These are phyloP conservation scores for Cromileptes altivelis DNA, from an alignment of 2,113 vertebrate species.

Conservation along the genomic window DNA sequence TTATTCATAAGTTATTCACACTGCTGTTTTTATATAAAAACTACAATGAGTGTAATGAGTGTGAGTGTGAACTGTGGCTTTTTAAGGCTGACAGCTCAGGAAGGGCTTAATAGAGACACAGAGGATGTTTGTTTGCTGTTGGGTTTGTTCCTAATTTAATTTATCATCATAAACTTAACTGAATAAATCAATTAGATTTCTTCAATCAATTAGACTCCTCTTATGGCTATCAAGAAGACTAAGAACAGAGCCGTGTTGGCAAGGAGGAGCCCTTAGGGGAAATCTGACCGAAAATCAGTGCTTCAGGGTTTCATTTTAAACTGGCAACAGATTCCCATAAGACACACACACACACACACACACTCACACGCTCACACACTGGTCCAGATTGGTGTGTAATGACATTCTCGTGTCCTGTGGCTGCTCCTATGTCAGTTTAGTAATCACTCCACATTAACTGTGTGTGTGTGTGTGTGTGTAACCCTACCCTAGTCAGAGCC, in stretches of 20 bases:
- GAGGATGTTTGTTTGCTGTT: background rate
- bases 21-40: background rate
- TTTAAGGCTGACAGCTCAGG: background rate
- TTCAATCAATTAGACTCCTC: background rate
- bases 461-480: constrained; percentile 26
- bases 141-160: background rate
- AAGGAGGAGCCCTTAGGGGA: background rate
- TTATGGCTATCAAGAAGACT: background rate
- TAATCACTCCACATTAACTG: constrained; percentile 51
- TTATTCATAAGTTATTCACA: too few species aligned
- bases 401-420: constrained; percentile 37
- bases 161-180: background rate
- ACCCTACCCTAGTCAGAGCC: constrained; percentile 9
- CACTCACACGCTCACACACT: constrained; percentile 18
- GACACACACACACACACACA: constrained; percentile 6
- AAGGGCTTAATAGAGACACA: background rate
- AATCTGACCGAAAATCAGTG: background rate
- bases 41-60: too few species aligned
- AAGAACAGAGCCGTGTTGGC: background rate
- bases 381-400: constrained; percentile 26
- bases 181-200: background rate
- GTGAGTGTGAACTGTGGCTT: background rate
- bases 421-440: constrained; percentile 38
- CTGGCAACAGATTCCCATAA: background rate
- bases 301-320: background rate